These are phyloP conservation scores for Dicentrarchus labrax DNA, from an alignment of 2,113 vertebrate species.

Conservation along the genomic window DNA sequence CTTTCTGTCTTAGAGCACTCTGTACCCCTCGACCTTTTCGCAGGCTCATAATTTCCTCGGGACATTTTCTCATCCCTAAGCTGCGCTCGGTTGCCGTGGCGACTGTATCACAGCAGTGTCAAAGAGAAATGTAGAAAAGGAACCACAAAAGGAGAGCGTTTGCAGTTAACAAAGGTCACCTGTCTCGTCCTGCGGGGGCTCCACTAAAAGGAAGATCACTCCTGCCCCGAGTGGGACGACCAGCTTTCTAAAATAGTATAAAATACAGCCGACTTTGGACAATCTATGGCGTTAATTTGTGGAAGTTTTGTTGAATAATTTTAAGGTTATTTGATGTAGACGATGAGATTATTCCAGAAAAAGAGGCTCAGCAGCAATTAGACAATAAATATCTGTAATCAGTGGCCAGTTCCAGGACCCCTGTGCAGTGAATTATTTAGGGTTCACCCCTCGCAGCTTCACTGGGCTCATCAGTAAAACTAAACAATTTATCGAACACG, in stretches of 20 bases:
- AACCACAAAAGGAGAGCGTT: conserved; percentile 44
- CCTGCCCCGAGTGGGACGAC: background rate
- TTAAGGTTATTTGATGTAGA: background rate
- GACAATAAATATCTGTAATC: background rate
- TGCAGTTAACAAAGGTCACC: conserved; percentile 53
- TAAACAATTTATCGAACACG: too few species aligned
- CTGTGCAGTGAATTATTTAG: background rate
- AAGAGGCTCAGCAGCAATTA: background rate
- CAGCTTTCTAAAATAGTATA: background rate
- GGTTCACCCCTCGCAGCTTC: background rate
- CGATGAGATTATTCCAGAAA: background rate
- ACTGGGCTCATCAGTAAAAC: too few species aligned
- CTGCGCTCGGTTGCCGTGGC: background rate
- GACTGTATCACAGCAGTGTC: conserved; percentile 21
- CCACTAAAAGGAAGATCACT: background rate
- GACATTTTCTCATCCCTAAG: conserved; percentile 6
- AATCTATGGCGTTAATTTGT: background rate
- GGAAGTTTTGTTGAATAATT: background rate
- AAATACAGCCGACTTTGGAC: background rate
- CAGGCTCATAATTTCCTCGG: background rate
- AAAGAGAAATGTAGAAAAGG: conserved; percentile 26
- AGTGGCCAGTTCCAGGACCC: background rate
- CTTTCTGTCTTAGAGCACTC: background rate
- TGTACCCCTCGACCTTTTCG: background rate
- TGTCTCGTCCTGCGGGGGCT: background rate